Evolutionary conservation across 2,797 vertebrate genomes (phyloP).

Genomic region (Thripadectes ignobilis): DNA sequence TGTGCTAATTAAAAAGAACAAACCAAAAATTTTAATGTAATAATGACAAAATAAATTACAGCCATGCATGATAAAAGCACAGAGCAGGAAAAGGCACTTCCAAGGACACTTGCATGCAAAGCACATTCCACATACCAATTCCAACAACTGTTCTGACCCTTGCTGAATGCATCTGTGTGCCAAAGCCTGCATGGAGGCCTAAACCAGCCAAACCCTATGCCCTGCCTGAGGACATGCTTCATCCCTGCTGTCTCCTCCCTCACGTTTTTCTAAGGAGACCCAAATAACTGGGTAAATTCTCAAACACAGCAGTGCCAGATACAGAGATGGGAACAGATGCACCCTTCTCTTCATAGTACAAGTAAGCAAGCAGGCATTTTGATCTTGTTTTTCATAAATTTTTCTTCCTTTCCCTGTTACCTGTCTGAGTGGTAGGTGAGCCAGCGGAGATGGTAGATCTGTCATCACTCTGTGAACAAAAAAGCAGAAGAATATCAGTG

Average conservation of each 20-base stretch:
- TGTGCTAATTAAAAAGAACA: conserved; percentile 51
- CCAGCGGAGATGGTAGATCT: conserved; percentile 79
- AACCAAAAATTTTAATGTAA: conserved; percentile 40
- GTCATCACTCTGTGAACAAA: conserved; percentile 85
- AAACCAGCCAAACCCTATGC: not conserved
- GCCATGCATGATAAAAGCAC: conserved; percentile 51
- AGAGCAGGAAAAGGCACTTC: conserved; percentile 39
- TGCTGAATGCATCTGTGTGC: conserved; percentile 3
- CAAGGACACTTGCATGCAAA: conserved; percentile 40
- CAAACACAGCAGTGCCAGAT: not conserved
- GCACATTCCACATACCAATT: conserved; percentile 43
- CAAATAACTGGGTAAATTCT: not conserved
- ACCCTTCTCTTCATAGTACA: not conserved
- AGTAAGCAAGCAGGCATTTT: not conserved
- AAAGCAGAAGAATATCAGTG: conserved; percentile 5
- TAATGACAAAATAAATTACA: conserved; percentile 60
- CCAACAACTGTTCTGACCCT: conserved; percentile 42
- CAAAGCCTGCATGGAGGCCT: not conserved
- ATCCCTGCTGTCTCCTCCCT: not conserved
- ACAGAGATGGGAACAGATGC: not conserved
- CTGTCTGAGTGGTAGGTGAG: conserved; percentile 78
- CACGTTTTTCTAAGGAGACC: not conserved
- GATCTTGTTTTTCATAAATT: not conserved
- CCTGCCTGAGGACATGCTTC: not conserved
- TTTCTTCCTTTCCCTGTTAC: conserved; percentile 71